Base-by-base conservation (phyloP, 2,797 vertebrate genomes). In the Aplochiton taeniatus region DNA sequence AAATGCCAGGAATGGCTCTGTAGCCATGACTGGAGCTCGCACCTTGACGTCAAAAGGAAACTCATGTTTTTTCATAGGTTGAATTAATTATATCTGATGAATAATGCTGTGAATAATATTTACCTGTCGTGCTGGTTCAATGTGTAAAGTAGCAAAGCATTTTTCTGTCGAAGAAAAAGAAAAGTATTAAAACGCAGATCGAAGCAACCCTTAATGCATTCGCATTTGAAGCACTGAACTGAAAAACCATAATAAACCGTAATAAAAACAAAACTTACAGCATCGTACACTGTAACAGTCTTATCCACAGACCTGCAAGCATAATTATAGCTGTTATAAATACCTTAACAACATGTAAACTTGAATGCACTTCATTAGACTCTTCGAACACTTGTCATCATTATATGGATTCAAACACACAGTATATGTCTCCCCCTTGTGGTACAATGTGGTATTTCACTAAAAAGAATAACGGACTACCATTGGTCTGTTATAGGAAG, bases 81-180 rank as follows among this genome's bases (percentile, higher is more conserved):
- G 31, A 31, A 31, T 31, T 3, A 31, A 31, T 31, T 31, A 31
- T 31, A 31, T 31, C 31, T 31, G 31, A 31, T 31, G 31, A 31
- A 6, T 31, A 31, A 31, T 31, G 31, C 31, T 31, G 31, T 31
- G 31, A 31, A 31, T 31, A 31, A 31, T 31, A 31, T 31, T 31
- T 83, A 98, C 97, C 96, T 95, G 13, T 93, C 91, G 6, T 99
- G 97, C 62, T 93, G 94, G 73, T 88, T 94, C 83, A 99, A 85
- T 3, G 85, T 95, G 76, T 96, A 89, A 74, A 98, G 94, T 72
- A 91, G 87, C 73, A 77, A 84, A 42, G 93, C 94, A 68, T 91
- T 91, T 47, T 80, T 92, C 97, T 98, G 88, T 44, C 2, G 31
- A 3, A 31, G 31, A 90, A 84, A 76, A 54, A 19, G 6, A 79